phyloP scores from a whole-genome alignment of 2,113 vertebrate species.

The Lycocorax pyrrhopterus region DNA sequence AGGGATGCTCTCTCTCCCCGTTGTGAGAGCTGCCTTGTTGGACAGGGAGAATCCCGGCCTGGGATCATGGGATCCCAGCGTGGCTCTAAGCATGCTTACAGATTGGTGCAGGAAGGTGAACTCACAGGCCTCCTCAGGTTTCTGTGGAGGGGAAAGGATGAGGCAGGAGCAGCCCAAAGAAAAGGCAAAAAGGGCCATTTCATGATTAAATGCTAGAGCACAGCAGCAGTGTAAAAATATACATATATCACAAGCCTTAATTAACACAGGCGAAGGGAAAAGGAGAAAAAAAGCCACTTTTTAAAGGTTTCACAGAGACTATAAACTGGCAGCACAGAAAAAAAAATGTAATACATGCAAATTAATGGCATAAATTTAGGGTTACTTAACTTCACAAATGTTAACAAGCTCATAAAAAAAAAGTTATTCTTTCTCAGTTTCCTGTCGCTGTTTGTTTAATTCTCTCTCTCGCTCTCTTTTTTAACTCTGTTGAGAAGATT shows the following conservation, averaged over 20 bases:
- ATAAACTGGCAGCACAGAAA: constrained; percentile 33
- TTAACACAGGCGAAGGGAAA: constrained; percentile 63
- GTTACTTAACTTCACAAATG: constrained; percentile 74
- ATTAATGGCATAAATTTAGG: constrained; percentile 69
- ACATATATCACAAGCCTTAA: constrained; percentile 61
- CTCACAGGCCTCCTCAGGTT: not conserved
- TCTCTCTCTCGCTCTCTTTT: not conserved
- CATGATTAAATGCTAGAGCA: constrained; percentile 46
- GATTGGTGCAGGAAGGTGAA: not conserved
- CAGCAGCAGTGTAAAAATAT: constrained; percentile 49
- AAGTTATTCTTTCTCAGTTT: constrained; percentile 63
- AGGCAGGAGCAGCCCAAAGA: not conserved
- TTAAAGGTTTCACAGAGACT: constrained; percentile 60
- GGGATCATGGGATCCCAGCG: not conserved
- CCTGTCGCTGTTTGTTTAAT: constrained; percentile 55
- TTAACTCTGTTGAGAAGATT: constrained; percentile 41
- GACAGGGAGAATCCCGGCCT: not conserved
- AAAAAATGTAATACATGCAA: constrained; percentile 64
- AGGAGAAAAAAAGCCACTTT: constrained; percentile 50
- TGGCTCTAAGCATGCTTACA: not conserved
- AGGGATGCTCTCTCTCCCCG: not conserved
- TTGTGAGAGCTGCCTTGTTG: not conserved
- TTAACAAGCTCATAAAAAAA: constrained; percentile 72
- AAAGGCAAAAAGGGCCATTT: constrained; percentile 16
- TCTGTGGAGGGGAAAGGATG: not conserved